These are phyloP conservation scores for Eremobia ochroleuca DNA, from an alignment of 2,888 invertebrate genomes.

Conservation along the genomic window DNA sequence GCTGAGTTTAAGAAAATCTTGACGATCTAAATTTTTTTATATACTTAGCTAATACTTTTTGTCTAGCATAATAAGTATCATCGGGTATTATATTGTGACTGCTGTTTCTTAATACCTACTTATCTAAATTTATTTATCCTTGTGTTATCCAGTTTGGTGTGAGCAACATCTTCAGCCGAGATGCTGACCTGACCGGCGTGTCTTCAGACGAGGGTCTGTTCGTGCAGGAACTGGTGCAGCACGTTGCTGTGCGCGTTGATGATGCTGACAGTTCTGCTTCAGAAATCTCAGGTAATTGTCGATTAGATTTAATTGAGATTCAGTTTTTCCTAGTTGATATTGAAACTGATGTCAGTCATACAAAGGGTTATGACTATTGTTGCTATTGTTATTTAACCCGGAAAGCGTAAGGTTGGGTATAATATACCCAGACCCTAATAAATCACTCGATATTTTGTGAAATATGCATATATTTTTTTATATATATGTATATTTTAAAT, in stretches of 20 bases:
- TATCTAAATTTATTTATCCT: not conserved
- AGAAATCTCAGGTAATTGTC: slow-evolving; percentile 85
- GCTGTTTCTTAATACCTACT: not conserved
- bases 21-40: not conserved
- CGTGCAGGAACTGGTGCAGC: slow-evolving; percentile 93
- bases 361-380: not conserved
- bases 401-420: no score
- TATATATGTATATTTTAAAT: no score
- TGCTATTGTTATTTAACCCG: not conserved
- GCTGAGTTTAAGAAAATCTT: not conserved
- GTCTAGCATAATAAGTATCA: not conserved
- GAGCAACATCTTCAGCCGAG: slow-evolving; percentile 91
- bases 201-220: slow-evolving; percentile 92
- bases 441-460: no score
- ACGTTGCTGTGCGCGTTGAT: slow-evolving; percentile 92
- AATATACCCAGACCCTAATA: no score
- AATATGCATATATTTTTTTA: no score
- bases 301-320: not conserved
- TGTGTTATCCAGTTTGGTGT: slow-evolving; percentile 87
- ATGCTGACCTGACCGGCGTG: slow-evolving; percentile 91
- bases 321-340: not conserved
- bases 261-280: slow-evolving; percentile 88
- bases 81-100: not conserved
- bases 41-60: not conserved
- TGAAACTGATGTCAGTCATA: not conserved